phyloP scores from a whole-genome alignment of 64 coral and sea anemone species.

The Pocillopora damicornis region DNA sequence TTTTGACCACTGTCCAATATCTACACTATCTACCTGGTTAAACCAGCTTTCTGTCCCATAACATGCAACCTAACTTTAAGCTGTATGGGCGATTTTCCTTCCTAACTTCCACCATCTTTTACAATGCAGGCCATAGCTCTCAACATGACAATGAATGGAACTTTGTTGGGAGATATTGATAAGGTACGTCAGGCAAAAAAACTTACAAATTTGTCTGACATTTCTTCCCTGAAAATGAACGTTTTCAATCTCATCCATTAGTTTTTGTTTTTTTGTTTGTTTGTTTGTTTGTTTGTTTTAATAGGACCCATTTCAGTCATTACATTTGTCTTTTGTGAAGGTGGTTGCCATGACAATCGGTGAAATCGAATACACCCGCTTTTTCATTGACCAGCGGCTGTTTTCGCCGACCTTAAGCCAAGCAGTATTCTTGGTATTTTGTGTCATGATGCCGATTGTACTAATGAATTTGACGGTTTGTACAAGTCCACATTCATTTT shows the following conservation, averaged over 20 bases:
- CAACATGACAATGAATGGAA: not conserved
- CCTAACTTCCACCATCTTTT: not conserved
- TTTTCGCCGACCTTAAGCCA: not conserved
- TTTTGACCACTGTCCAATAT: too few species aligned
- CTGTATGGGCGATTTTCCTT: not conserved
- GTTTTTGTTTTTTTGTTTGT: not conserved
- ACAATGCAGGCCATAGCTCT: not conserved
- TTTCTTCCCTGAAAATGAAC: not conserved
- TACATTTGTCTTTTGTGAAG: constrained; percentile 46
- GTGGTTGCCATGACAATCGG: constrained; percentile 81
- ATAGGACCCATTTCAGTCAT: constrained; percentile 39
- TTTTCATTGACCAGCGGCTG: constrained; percentile 43
- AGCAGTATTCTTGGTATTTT: constrained; percentile 41
- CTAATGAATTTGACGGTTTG: constrained; percentile 87
- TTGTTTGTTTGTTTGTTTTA: too few species aligned
- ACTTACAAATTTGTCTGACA: not conserved
- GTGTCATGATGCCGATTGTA: constrained; percentile 63
- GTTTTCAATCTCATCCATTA: not conserved
- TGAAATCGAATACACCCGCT: constrained; percentile 74
- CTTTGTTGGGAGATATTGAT: not conserved
- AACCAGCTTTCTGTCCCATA: too few species aligned
- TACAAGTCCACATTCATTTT: not conserved
- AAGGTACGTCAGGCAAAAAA: not conserved
- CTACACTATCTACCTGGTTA: too few species aligned
- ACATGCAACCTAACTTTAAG: too few species aligned